These are phyloP conservation scores for Trochalopteron elliotii DNA, from an alignment of 2,113 vertebrate genomes.

Conservation along the genomic window DNA sequence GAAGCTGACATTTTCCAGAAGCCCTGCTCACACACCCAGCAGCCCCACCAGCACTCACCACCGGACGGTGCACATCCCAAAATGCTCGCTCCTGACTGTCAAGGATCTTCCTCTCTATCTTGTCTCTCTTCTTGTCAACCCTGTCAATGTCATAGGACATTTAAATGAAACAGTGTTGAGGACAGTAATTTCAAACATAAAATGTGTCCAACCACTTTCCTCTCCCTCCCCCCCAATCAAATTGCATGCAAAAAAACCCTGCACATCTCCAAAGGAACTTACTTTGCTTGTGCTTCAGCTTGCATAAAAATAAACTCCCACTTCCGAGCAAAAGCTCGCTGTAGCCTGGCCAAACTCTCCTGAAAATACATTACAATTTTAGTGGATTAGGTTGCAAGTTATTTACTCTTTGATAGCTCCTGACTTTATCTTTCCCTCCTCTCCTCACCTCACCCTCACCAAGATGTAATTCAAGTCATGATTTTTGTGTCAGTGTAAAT, in stretches of 20 bases:
- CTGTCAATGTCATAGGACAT: constrained; percentile 65
- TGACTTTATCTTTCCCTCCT: not conserved
- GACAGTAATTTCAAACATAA: not conserved
- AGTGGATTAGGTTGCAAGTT: not conserved
- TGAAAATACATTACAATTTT: constrained; percentile 68
- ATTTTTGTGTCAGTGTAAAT: not conserved
- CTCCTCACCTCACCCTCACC: accelerated
- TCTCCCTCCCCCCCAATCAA: not conserved
- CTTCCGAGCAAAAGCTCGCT: constrained; percentile 95
- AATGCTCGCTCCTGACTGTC: constrained; percentile 97
- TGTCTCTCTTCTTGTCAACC: constrained; percentile 98
- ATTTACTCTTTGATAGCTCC: not conserved
- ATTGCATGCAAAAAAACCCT: not conserved
- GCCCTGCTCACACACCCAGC: not conserved
- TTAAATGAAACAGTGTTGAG: not conserved
- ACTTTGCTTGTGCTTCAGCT: constrained; percentile 99
- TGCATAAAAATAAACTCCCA: constrained; percentile 99
- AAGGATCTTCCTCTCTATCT: constrained; percentile 97
- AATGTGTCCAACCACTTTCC: not conserved
- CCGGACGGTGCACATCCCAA: constrained; percentile 97
- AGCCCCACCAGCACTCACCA: constrained; percentile 78
- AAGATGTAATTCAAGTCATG: not conserved
- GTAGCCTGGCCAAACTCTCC: constrained; percentile 96
- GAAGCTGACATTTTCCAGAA: not conserved
- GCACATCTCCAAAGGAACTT: constrained; percentile 66